Percentiles rank a stretch among this genome's conserved stretches.
phyloP scores from a whole-genome alignment of 2,797 vertebrate species.

The Sarcoramphus papa region DNA sequence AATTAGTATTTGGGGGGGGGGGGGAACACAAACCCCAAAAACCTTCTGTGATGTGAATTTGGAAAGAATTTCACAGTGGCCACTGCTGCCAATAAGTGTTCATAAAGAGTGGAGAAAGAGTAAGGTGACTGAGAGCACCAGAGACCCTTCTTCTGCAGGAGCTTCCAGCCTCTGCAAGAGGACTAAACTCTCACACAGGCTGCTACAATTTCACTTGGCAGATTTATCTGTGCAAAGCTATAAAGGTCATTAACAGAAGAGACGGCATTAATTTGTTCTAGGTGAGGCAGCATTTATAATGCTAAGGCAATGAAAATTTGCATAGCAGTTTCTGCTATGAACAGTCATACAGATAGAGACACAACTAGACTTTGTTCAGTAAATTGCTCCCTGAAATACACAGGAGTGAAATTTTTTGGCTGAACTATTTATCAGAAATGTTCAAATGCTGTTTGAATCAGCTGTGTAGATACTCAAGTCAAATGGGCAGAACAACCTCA shows the following conservation, averaged over 20 bases:
- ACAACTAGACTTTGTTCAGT: not conserved
- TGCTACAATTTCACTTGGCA: not conserved
- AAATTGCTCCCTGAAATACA: not conserved
- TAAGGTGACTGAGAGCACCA: not conserved
- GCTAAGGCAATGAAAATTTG: slow-evolving; percentile 29
- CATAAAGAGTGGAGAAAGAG: not conserved
- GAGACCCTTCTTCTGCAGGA: not conserved
- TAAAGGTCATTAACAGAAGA: slow-evolving; percentile 37
- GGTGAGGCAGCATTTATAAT: slow-evolving; percentile 4
- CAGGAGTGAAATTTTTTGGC: not conserved
- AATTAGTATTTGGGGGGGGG: not conserved
- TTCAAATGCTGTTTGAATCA: not conserved
- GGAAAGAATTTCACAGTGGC: not conserved
- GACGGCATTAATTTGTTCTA: slow-evolving; percentile 4
- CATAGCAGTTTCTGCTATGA: not conserved
- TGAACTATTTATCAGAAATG: not conserved
- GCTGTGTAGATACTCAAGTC: not conserved
- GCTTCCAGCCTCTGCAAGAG: not conserved
- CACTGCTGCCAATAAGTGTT: not conserved
- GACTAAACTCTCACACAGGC: not conserved
- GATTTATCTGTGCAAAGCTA: not conserved
- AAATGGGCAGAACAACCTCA: not conserved
- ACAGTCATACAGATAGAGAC: not conserved
- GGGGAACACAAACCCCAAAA: not conserved
- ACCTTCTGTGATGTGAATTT: not conserved